Evolutionary conservation across 2,888 invertebrate genomes (phyloP), one percentile per base, ranked within the genome.

Genomic region (Hirtodrosophila alboralis): DNA sequence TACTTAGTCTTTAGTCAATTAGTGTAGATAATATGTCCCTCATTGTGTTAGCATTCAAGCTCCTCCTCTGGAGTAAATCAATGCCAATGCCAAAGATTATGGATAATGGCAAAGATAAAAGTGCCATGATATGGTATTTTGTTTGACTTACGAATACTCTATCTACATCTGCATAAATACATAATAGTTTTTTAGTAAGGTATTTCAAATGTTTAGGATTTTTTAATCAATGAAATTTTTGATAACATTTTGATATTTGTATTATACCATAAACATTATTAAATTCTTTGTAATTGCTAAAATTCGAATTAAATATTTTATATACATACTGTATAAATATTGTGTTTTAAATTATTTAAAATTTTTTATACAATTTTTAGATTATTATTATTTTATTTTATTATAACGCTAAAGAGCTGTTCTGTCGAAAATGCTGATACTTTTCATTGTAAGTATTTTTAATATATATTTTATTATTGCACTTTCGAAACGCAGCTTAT

Each of bases 31-130:
- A 28, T 8, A 31, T 48, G 38, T 65, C 60, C 69, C 52, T 68
- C 60, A 44, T 53, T 26, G 38, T 31, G 26, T 45, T 10, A 40
- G 40, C 40, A 47, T 49, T 38, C 28, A 36, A n/a, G 14, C 59
- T 45, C 5, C 34, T 6, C 18, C 30, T 54, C 28, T 41, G 38
- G 23, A 45, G 27, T 18, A 8, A 10, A 18, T 28, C 64, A 51
- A 66, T 75, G 84, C 58, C 75, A 63, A 66, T 65, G 83, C 85
- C 79, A 79, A 80, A 75, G 76, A 80, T 85, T 47, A 64, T 43
- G 27, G 62, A 68, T 31, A 28, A 41, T 37, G 12, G 13, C 16
- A 26, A 6, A 12, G 34, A 13, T 40, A 8, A 21, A 6, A 6
- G 36, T 43, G 52, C 52, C 33, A 43, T 10, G 14, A n/a, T 51